Percentiles rank a stretch among this genome's conserved stretches.
phyloP scores from a whole-genome alignment of 2,888 invertebrate genomes.

The Smittia sp. region DNA sequence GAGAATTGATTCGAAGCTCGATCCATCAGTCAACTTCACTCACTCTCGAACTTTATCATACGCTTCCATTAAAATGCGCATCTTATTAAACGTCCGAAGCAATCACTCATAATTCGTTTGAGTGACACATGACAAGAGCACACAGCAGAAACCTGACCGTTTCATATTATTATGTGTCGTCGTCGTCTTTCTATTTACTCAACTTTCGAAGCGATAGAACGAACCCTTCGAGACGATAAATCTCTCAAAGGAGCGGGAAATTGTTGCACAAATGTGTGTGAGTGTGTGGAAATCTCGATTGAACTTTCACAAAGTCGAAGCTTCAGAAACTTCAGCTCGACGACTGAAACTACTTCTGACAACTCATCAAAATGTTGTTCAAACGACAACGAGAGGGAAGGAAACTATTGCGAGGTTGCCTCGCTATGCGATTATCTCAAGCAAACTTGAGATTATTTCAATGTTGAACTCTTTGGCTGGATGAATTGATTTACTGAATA shows the following conservation, averaged over 20 bases:
- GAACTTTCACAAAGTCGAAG: not conserved
- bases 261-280: slow-evolving; percentile 1
- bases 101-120: slow-evolving; percentile 33
- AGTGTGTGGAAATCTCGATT: not conserved
- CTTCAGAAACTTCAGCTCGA: not conserved
- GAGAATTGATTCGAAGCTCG: not conserved
- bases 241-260: not conserved
- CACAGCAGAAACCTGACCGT: slow-evolving; percentile 15
- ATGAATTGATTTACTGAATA: no score
- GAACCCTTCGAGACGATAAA: not conserved
- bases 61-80: slow-evolving; percentile 31
- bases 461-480: not conserved
- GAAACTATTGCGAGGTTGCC: not conserved
- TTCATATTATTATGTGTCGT: slow-evolving; percentile 29
- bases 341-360: slow-evolving; percentile 30
- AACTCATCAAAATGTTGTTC: slow-evolving; percentile 21
- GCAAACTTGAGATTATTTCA: not conserved
- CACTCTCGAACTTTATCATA: not conserved
- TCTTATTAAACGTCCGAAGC: slow-evolving; percentile 37
- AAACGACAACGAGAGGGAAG: not conserved
- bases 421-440: not conserved
- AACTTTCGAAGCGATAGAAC: not conserved
- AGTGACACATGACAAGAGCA: slow-evolving; percentile 32
- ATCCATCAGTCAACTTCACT: slow-evolving; percentile 13
- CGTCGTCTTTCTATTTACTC: slow-evolving; percentile 20